Conservation (phyloP, 2,113 vertebrate species). For the Lagenorhynchus albirostris region DNA sequence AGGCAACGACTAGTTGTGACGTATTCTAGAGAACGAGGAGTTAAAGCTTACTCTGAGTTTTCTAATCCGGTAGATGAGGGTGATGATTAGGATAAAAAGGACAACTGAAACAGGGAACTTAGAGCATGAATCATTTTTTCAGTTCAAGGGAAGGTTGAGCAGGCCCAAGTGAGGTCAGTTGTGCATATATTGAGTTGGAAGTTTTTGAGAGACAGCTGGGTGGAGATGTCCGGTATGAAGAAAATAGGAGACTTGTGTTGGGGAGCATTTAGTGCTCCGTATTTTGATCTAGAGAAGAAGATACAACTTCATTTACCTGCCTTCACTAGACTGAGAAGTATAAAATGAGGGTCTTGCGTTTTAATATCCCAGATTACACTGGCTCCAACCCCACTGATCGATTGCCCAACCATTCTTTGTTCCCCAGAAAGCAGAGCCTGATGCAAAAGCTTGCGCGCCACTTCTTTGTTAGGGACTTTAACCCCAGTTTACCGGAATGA, state of each 20-base stretch:
- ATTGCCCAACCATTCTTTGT: constrained; percentile 4
- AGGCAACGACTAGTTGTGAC: not conserved
- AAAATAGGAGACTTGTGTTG: not conserved
- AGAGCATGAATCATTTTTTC: not conserved
- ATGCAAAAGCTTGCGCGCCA: not conserved
- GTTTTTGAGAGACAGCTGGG: not conserved
- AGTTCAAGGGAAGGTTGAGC: not conserved
- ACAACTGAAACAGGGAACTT: not conserved
- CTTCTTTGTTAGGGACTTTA: not conserved
- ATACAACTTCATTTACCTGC: not conserved
- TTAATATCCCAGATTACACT: not conserved
- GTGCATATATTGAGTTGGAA: not conserved
- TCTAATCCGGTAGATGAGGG: not conserved
- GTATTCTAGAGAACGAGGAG: not conserved
- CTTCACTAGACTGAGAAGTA: not conserved
- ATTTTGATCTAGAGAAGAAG: not conserved
- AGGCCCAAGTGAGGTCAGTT: not conserved
- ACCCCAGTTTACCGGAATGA: not conserved
- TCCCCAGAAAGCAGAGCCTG: not conserved
- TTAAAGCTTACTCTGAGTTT: constrained; percentile 9
- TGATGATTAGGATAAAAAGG: not conserved
- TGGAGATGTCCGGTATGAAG: not conserved
- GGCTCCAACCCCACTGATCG: not conserved
- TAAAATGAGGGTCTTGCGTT: not conserved
- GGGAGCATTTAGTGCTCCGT: not conserved